Percentiles rank a stretch among this genome's conserved stretches.
Conservation (phyloP, 2,113 vertebrate species). For the Ceuthmochares aereus region DNA sequence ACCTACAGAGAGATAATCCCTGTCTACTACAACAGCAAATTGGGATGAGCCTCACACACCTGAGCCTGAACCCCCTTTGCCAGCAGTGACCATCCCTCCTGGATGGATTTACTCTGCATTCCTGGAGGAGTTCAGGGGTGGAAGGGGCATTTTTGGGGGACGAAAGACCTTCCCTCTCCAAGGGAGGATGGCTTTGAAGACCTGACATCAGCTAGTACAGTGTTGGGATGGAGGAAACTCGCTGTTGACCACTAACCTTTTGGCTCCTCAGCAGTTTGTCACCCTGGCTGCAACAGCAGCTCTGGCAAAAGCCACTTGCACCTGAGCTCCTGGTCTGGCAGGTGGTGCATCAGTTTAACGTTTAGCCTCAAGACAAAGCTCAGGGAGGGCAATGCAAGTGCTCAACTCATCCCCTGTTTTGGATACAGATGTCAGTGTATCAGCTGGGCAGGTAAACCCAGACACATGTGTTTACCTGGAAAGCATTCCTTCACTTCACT, state of each 20-base stretch:
- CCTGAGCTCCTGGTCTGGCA: not conserved
- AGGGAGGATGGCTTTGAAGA: too few species aligned
- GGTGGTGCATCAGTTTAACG: not conserved
- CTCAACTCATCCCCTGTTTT: accelerated
- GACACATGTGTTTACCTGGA: accelerated
- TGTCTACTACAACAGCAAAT: not conserved
- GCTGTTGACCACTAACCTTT: not conserved
- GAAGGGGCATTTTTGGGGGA: accelerated
- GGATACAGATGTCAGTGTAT: accelerated
- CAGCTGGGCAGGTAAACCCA: not conserved
- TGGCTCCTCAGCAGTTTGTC: not conserved
- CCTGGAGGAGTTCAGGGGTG: not conserved
- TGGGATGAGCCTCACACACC: accelerated
- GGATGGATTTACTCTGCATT: accelerated
- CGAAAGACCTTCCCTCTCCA: not conserved
- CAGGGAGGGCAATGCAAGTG: not conserved
- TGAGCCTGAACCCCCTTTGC: not conserved
- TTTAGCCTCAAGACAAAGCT: not conserved
- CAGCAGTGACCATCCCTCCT: not conserved
- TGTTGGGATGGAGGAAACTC: accelerated
- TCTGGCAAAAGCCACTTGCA: not conserved
- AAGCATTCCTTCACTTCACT: accelerated
- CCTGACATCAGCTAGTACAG: too few species aligned
- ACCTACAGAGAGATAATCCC: accelerated
- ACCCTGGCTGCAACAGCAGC: not conserved